These are phyloP conservation scores for Aculops lycopersici DNA, from an alignment of 1,140 invertebrate species.

Conservation along the genomic window DNA sequence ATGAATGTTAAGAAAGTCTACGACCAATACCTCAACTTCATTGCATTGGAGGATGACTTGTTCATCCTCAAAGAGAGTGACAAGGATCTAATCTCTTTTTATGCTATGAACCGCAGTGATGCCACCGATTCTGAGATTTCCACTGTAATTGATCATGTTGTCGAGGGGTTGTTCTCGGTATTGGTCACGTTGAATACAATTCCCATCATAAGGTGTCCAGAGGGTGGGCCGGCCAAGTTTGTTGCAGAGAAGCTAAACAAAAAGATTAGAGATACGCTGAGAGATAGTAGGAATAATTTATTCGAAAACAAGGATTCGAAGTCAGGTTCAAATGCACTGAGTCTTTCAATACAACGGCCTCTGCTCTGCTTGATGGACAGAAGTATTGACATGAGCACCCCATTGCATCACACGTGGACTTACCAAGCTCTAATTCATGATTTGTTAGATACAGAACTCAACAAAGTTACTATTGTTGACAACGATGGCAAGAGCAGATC, in stretches of 20 bases:
- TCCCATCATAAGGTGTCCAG: slow-evolving; percentile 72
- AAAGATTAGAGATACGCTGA: slow-evolving; percentile 76
- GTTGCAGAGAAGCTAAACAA: slow-evolving; percentile 87
- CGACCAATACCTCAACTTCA: slow-evolving; percentile 95
- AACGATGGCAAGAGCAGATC: slow-evolving; percentile 17
- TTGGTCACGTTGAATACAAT: slow-evolving; percentile 79
- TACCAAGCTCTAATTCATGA: slow-evolving; percentile 90
- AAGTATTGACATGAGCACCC: slow-evolving; percentile 82
- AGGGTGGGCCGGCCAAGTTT: slow-evolving; percentile 89
- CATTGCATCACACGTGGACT: slow-evolving; percentile 95
- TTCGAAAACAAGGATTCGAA: slow-evolving; percentile 21
- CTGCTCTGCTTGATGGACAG: slow-evolving; percentile 70
- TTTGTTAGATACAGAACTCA: slow-evolving; percentile 59
- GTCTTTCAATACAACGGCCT: slow-evolving; percentile 39
- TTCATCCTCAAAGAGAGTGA: slow-evolving; percentile 74
- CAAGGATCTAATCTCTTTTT: slow-evolving; percentile 62
- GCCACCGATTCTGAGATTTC: slow-evolving; percentile 89
- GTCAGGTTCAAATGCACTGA: not conserved
- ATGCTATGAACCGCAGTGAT: slow-evolving; percentile 74
- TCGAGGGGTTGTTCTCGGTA: slow-evolving; percentile 81
- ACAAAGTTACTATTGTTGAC: slow-evolving; percentile 49
- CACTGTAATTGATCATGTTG: slow-evolving; percentile 62
- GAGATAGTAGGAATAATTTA: slow-evolving; percentile 78
- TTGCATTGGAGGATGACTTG: slow-evolving; percentile 85
- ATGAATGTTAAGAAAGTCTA: slow-evolving; percentile 71